phyloP scores from a whole-genome alignment of 2,888 invertebrate species.

The Camptogramma bilineatum region DNA sequence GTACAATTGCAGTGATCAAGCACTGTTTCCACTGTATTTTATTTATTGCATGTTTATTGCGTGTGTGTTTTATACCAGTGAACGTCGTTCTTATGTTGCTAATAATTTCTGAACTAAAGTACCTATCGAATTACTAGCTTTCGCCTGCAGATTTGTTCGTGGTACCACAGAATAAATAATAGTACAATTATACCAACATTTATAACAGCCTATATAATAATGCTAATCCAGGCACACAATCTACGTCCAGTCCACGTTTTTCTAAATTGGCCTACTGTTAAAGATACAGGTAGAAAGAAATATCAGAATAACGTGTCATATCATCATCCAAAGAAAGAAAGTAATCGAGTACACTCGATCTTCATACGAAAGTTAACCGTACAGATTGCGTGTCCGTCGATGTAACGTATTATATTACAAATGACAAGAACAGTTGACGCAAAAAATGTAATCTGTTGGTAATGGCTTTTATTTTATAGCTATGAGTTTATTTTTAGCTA shows the following conservation, averaged over 20 bases:
- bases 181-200: too few species aligned
- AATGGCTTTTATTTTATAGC: background rate
- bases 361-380: constrained; percentile 21
- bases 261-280: background rate
- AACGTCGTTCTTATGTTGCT: too few species aligned
- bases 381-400: constrained; percentile 30
- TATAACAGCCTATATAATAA: too few species aligned
- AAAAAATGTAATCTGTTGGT: constrained; percentile 14
- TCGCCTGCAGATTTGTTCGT: too few species aligned
- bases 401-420: constrained; percentile 36
- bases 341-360: constrained; percentile 24
- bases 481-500: background rate
- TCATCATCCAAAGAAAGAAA: constrained; percentile 9
- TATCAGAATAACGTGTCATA: background rate
- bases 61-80: background rate
- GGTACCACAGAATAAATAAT: too few species aligned
- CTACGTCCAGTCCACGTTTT: background rate
- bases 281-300: too few species aligned
- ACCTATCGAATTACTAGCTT: too few species aligned
- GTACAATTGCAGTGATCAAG: constrained; percentile 18
- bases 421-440: constrained; percentile 11
- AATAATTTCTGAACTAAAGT: too few species aligned
- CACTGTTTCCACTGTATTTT: constrained; percentile 11
- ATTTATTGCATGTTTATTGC: background rate
- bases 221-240: too few species aligned